Base-by-base conservation (phyloP, 2,797 vertebrate species). In the Amazonetta brasiliensis region DNA sequence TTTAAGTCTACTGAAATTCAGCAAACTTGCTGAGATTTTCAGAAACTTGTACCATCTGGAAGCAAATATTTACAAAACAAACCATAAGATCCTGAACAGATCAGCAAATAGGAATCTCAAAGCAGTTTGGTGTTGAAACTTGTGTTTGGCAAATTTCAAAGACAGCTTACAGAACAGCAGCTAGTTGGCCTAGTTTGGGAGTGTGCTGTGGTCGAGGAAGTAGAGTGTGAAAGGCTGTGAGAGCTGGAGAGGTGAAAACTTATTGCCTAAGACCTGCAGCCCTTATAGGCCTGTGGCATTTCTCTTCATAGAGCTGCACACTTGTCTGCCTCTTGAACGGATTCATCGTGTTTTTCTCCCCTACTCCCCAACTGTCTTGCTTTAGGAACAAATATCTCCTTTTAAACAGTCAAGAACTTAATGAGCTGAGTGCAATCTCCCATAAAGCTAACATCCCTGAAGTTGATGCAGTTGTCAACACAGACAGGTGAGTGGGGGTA, bases 401-500 rank as follows among this genome's bases (percentile, higher is more conserved):
- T 59, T 96, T 99, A 50, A 99, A 99, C 87, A 99, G 98, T 91
- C 99, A 99, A 97, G 99, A 99, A 52, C 98, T 99, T 67, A 99
- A 99, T 21, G 99, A 99, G 92, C 98, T 99, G 83, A 99, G 99
- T 94, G 99, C 99, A 59, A 99, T 99, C 96, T 99, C 99, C 64
- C 98, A 99, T 90, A 99, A 99, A 97, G 99, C 99, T 41, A 99
- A 99, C 97, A 99, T 99, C 97, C 99, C 99, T 2, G 99, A 99
- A 86, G 99, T 99, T n/a, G 99, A 99, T 90, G 99, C 99, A 5
- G 98, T 99, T 87, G 98, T 99, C 90, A 99, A 99, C 98, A 99
- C 99, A 6, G 99, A 99, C 98, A 98, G 98, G 98, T 99, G 97
- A 96, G 97, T 33, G 18, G 73, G 43, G 13, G 2, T 9, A 6